Evolutionary conservation across 1,140 invertebrate genomes (phyloP), one percentile per base, ranked within the genome.

Genomic region (Drosophila gunungcola): DNA sequence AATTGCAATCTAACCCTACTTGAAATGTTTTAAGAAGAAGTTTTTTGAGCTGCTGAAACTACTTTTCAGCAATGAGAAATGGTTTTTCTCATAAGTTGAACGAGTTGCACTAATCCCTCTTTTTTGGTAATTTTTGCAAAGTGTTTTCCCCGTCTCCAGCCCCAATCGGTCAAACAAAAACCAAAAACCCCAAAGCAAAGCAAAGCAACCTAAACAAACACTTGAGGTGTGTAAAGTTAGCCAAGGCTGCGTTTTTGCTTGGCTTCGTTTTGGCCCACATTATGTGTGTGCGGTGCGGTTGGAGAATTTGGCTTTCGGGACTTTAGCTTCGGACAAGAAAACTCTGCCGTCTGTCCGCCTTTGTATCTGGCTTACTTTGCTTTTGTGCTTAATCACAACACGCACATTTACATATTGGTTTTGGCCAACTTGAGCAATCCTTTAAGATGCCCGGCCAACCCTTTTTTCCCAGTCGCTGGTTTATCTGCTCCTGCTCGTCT

Each of bases 391-490:
- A 89, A 89, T 89, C 84, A 89, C 84, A 89, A 88, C 84, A 89
- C 84, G 84, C 84, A 89, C 84, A 89, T 89, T 89, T 89, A 89
- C 84, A 89, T 89, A 89, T 89, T 89, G 84, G 84, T 89, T 89
- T 88, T 82, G 84, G 73, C 76, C 88, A 89, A 89, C 84, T 89
- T 89, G 84, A 84, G 83, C 83, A 89, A 89, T 89, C 84, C 84
- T 84, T 89, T 90, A 89, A 90, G 84, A 80, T 53, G 60, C 46
- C 64, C 54, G 58, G 48, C 63, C 73, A 78, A 81, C 65, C 80
- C 63, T 74, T 89, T 83, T 89, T 80, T 45, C 64, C 64, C 68
- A 39, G 42, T 84, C 65, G 68, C 80, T 80, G 73, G 46, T 89
- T 84, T 80, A 79, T 78, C 83, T 74, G 63, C 29, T 62, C 16